Evolutionary conservation across 1,140 invertebrate species (phyloP).

Genomic region (Piezodorus guildinii): DNA sequence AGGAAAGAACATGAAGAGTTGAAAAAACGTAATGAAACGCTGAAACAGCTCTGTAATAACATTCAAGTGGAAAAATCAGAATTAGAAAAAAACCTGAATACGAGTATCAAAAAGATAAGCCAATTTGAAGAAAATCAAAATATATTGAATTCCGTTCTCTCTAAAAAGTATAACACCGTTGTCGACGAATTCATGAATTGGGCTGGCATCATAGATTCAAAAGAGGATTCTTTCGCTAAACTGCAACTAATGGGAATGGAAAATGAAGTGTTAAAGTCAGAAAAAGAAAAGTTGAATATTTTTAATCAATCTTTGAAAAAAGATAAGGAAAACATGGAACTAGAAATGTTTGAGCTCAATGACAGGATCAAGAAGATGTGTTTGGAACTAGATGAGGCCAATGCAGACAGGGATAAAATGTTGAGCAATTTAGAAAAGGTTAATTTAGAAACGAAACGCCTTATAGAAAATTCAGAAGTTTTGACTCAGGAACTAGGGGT

Average conservation of each 20-base stretch:
- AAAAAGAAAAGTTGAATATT: constrained; percentile 11
- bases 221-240: neutral
- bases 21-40: constrained; percentile 22
- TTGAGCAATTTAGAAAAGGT: constrained; percentile 23
- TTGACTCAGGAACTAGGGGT: constrained; percentile 22
- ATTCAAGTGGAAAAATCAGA: constrained; percentile 20
- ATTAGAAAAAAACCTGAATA: constrained; percentile 17
- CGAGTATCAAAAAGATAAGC: constrained; percentile 5
- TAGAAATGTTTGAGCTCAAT: constrained; percentile 17
- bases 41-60: constrained; percentile 20
- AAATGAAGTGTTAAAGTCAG: neutral
- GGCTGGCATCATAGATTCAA: neutral
- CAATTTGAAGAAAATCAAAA: constrained; percentile 10
- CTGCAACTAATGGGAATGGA: neutral
- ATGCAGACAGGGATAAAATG: constrained; percentile 22
- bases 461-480: constrained; percentile 25
- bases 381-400: constrained; percentile 28
- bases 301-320: neutral
- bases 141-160: neutral
- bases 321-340: constrained; percentile 22
- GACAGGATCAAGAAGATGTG: constrained; percentile 23
- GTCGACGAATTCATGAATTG: neutral
- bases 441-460: constrained; percentile 22
- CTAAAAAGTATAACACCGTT: neutral
- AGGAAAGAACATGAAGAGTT: constrained; percentile 22